phyloP scores from a whole-genome alignment of 2,888 invertebrate species.

The Leptopilina myrica region DNA sequence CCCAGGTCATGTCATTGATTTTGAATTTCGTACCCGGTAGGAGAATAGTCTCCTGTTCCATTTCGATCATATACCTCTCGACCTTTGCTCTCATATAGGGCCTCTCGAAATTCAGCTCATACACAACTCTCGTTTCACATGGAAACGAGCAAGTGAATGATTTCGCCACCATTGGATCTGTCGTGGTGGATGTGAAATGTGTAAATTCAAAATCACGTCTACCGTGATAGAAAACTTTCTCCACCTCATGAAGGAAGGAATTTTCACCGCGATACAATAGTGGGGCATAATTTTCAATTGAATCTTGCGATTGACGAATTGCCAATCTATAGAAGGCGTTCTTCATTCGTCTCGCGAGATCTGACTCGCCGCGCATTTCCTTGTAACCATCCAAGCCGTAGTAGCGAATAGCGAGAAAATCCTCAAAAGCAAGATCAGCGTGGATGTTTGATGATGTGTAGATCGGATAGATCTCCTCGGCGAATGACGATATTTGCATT shows the following conservation, averaged over 20 bases:
- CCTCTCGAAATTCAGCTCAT: neutral
- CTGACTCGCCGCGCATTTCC: neutral
- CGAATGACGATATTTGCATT: too few species aligned
- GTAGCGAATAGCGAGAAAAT: neutral
- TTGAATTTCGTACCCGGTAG: neutral
- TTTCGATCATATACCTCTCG: neutral
- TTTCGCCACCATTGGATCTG: neutral
- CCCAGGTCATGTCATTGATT: neutral
- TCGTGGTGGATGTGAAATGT: neutral
- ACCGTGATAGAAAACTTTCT: neutral
- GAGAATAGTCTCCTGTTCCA: neutral
- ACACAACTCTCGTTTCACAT: neutral
- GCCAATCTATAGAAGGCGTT: neutral
- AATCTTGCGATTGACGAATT: neutral
- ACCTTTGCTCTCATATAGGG: neutral
- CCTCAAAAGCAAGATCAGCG: neutral
- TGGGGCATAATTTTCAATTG: neutral
- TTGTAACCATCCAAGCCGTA: neutral
- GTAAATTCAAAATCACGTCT: neutral
- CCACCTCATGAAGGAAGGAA: too few species aligned
- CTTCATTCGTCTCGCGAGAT: neutral
- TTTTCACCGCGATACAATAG: neutral
- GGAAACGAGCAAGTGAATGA: too few species aligned
- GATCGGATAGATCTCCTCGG: too few species aligned
- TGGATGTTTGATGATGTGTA: too few species aligned